phyloP scores from a whole-genome alignment of 2,888 invertebrate species.

The Pammene fasciana region DNA sequence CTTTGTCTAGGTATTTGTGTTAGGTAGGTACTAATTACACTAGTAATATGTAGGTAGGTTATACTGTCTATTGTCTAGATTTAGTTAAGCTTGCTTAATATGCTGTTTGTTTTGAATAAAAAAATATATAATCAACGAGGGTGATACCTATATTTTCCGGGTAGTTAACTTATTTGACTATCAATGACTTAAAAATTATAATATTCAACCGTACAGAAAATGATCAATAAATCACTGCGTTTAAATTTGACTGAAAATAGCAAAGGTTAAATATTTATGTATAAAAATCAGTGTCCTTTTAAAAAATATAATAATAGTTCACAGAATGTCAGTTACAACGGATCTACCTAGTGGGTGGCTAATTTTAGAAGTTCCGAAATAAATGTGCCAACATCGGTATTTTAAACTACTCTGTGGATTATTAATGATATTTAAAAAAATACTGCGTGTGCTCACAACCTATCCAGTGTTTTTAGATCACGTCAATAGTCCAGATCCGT shows the following conservation, averaged over 20 bases:
- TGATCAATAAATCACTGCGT: too few relatives aligned
- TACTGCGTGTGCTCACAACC: not conserved
- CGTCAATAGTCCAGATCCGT: conserved; percentile 28
- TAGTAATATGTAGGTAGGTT: too few relatives aligned
- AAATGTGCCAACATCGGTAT: conserved; percentile 13
- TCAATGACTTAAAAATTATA: too few relatives aligned
- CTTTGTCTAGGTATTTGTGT: too few relatives aligned
- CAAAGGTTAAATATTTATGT: not conserved
- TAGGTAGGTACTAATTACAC: too few relatives aligned
- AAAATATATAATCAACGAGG: too few relatives aligned
- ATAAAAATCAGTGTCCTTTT: not conserved
- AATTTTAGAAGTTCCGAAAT: conserved; percentile 6
- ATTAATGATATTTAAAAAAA: conserved; percentile 24
- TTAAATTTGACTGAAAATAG: too few relatives aligned
- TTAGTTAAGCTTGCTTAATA: too few relatives aligned
- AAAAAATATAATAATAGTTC: conserved; percentile 1
- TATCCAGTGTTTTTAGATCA: conserved; percentile 16
- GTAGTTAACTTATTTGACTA: too few relatives aligned
- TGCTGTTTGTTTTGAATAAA: too few relatives aligned
- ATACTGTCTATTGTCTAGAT: not conserved
- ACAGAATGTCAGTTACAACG: conserved; percentile 6
- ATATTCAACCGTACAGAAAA: too few relatives aligned
- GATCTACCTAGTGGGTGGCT: not conserved
- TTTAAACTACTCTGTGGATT: conserved; percentile 16
- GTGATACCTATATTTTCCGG: too few relatives aligned